Conservation (phyloP, 2,113 vertebrate genomes). For the Bubalus kerabau region DNA sequence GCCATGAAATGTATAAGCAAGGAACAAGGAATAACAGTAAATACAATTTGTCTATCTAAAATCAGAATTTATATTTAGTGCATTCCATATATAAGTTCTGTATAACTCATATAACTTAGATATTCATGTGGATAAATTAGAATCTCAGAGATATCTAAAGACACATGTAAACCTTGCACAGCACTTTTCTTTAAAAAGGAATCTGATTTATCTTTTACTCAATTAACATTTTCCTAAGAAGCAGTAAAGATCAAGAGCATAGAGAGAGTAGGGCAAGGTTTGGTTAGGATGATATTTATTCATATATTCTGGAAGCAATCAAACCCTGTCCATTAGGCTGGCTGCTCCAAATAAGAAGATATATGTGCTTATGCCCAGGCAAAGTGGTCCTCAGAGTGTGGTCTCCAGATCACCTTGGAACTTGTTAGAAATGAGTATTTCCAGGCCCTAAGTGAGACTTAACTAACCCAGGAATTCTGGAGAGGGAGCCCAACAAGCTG, state of each 20-base stretch:
- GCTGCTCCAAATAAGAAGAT: neutral
- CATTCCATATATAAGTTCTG: neutral
- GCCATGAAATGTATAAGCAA: neutral
- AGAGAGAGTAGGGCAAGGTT: neutral
- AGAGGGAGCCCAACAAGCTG: neutral
- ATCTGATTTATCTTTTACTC: neutral
- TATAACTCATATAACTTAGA: neutral
- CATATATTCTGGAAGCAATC: neutral
- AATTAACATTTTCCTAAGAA: neutral
- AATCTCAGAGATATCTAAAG: neutral
- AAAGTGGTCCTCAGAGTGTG: neutral
- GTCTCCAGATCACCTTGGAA: neutral
- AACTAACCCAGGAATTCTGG: neutral
- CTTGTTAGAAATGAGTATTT: neutral
- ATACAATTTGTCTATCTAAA: neutral
- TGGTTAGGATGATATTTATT: rapidly evolving
- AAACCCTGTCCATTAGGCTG: neutral
- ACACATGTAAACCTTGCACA: neutral
- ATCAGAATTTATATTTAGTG: neutral
- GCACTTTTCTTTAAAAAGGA: neutral
- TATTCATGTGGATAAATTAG: neutral
- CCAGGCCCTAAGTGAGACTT: neutral
- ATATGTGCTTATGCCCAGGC: neutral
- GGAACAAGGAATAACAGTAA: neutral
- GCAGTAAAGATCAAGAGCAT: neutral